These are phyloP conservation scores for Prosopocoilus inquinatus DNA, from an alignment of 2,888 invertebrate species.

Conservation along the genomic window DNA sequence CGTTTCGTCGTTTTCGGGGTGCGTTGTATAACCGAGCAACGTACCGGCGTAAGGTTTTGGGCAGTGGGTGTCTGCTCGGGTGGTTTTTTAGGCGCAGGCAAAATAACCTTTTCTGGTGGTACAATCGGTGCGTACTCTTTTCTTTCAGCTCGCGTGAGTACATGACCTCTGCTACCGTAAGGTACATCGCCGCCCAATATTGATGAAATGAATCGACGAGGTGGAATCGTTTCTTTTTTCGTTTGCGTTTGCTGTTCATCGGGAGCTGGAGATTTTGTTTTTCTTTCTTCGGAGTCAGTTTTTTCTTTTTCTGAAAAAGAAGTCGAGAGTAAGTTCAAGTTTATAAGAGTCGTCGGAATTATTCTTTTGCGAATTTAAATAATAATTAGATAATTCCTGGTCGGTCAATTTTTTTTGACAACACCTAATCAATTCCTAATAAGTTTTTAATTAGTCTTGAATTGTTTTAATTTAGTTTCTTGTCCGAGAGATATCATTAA, in stretches of 20 bases:
- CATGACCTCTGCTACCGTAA: constrained; percentile 76
- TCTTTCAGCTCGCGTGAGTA: constrained; percentile 77
- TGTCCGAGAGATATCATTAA: no score
- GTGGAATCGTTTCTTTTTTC: constrained; percentile 43
- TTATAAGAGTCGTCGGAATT: no score
- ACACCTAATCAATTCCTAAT: no score
- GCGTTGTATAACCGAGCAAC: constrained; percentile 80
- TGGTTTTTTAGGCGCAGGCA: constrained; percentile 61
- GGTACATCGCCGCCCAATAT: constrained; percentile 79
- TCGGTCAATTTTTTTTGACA: no score
- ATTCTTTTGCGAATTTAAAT: no score
- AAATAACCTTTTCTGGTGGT: constrained; percentile 60
- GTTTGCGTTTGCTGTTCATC: constrained; percentile 20
- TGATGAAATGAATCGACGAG: constrained; percentile 73
- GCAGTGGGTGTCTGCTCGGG: constrained; percentile 51
- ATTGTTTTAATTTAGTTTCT: no score
- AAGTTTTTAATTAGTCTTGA: neutral
- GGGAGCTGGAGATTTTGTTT: constrained; percentile 15
- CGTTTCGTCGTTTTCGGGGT: constrained; percentile 58
- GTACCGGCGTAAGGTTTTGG: constrained; percentile 53
- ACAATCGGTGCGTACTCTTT: constrained; percentile 70
- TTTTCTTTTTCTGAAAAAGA: constrained; percentile 15
- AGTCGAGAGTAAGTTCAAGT: neutral
- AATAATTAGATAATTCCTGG: no score
- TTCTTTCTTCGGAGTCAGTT: constrained; percentile 12